Conservation (phyloP, 2,888 invertebrate species). For the Geophilus truncorum region DNA sequence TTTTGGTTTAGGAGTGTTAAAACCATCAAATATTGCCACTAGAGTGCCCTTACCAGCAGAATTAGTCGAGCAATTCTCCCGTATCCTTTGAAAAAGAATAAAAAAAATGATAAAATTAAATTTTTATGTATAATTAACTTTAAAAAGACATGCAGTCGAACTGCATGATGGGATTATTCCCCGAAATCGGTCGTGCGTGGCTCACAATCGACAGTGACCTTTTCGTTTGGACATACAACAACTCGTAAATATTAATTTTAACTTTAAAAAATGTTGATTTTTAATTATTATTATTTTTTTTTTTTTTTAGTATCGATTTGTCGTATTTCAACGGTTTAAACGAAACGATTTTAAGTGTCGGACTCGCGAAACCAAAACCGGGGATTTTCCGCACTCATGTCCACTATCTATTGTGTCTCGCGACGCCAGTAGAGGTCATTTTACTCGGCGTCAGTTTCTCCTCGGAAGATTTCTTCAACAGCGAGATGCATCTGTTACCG, state of each 20-base stretch:
- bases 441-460: slow-evolving; percentile 67
- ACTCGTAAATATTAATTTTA: slow-evolving; percentile 56
- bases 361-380: slow-evolving; percentile 74
- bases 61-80: slow-evolving; percentile 89
- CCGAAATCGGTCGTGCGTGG: slow-evolving; percentile 95
- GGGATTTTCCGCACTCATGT: slow-evolving; percentile 87
- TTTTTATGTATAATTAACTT: background rate
- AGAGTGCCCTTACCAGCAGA: slow-evolving; percentile 87
- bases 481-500: slow-evolving; percentile 80
- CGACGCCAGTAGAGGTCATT: slow-evolving; percentile 92
- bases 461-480: slow-evolving; percentile 38
- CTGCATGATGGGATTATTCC: slow-evolving; percentile 95
- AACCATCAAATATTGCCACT: slow-evolving; percentile 71
- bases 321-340: slow-evolving; percentile 94
- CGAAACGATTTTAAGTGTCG: slow-evolving; percentile 90
- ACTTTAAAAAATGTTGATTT: background rate
- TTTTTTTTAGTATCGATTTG: slow-evolving; percentile 67
- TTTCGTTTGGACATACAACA: slow-evolving; percentile 96
- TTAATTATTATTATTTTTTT: background rate
- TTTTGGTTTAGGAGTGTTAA: slow-evolving; percentile 63
- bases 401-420: slow-evolving; percentile 81
- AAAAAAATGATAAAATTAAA: background rate
- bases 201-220: slow-evolving; percentile 95
- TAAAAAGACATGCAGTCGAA: slow-evolving; percentile 83
- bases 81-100: slow-evolving; percentile 63